Base-by-base conservation (phyloP, 2,888 invertebrate genomes). In the Cataglyphis cursor region DNA sequence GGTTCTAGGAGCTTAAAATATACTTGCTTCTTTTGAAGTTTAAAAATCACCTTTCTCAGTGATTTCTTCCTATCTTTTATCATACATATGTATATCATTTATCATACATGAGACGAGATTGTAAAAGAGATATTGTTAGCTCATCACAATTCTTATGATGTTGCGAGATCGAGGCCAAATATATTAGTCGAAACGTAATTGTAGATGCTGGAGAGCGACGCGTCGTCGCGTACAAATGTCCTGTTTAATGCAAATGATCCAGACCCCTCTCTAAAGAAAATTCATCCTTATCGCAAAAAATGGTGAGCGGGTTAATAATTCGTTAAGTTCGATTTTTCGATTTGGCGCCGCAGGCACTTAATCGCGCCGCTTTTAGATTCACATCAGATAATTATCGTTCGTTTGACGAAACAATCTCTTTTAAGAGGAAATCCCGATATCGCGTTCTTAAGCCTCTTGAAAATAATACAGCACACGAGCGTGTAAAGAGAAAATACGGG, bases 331-430 rank as follows among this genome's bases (percentile, higher is more conserved):
- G 44, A 31, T 21, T 62, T 74, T 48, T 48, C 31, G 64, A 75
- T 51, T 51, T n/a, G 12, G 21, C 44, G 18, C 48, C 21, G 18
- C 8, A 51, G 51, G 24, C 31, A 41, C 70, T 72, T 70, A 41
- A 57, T 15, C n/a, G 51, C 54, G 6, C 21, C 41, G 57, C 44
- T 57, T 18, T 28, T 18, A 72, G 57, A 72, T 72, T 31, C 59
- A 72, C 72, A 72, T 70, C 78, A 44, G 44, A 31, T 31, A 59
- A 59, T 72, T 44, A 31, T 70, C 72, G 72, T 57, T 70, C 54
- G 31, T 41, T 24, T 80, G 73, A 80, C 57, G 28, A 73, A 78
- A 73, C 72, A 57, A 18, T 31, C 24, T 76, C 51, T 80, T 31
- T 31, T 31, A 41, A n/a, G 51, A n/a, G 51, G 1, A 59, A 73